Base-by-base conservation (phyloP, 2,888 invertebrate genomes). In the Drosophila anceps region DNA sequence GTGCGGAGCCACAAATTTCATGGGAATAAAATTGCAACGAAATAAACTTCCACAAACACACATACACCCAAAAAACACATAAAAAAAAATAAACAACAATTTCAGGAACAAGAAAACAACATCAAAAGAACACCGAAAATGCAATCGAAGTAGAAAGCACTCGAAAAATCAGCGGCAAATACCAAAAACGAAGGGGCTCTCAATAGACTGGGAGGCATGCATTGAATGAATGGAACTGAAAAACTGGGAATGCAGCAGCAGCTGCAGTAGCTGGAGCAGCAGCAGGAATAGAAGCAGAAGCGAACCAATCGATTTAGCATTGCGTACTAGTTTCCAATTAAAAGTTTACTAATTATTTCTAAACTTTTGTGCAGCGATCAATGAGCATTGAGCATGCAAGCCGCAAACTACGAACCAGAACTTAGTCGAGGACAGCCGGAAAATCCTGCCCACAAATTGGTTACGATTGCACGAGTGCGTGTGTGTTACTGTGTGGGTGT, bases 331-430 rank as follows among this genome's bases (percentile, higher is more conserved):
- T 85, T 88, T 84, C 86, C 86, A 86, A 86, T 86, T 86, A 86
- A 86, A 86, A 86, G 86, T 86, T 86, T 86, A 88, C 86, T 86
- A 86, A 86, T 86, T 86, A 86, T 86, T 86, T 86, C 86, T 88
- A 84, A 86, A 89, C 88, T 86, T 86, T 89, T 81, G 81, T 88
- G 55, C 82, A 72, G 68, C 90, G 85, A 86, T 89, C 88, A 89
- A 85, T 86, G 73, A 84, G 82, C 77, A 87, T 69, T 76, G 81
- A 81, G 82, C 85, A 89, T 86, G 85, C 84, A 81, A 79, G 79
- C 73, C 69, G 73, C 54, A 58, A 64, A 57, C 81, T 61, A 68
- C 53, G 54, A 58, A 61, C 80, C 79, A 75, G 63, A 64, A 75
- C 70, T 70, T 44, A 57, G 66, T 50, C 62, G 60, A 61, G 62